Percentiles rank a stretch among this genome's conserved stretches.
Conservation (phyloP, 2,888 invertebrate species). For the Microctonus brassicae region DNA sequence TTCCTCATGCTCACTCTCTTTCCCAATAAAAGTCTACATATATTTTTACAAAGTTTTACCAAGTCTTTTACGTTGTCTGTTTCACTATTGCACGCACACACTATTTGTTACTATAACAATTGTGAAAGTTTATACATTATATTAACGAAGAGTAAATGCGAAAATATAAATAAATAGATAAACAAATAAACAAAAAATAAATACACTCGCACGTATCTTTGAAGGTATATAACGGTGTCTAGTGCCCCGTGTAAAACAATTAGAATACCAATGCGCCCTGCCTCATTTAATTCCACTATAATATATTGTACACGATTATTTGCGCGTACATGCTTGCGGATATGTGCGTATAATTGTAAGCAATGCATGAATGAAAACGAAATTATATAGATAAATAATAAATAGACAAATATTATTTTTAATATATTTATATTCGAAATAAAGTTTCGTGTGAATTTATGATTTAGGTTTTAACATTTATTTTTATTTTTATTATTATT, state of each 20-base stretch:
- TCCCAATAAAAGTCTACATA: background rate
- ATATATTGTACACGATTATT: constrained; percentile 10
- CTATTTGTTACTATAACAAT: no score
- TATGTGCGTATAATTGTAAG: background rate
- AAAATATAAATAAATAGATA: background rate
- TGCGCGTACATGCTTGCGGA: background rate
- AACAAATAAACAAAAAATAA: background rate
- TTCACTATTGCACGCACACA: constrained; percentile 1
- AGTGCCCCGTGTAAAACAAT: constrained; percentile 46
- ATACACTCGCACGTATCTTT: background rate
- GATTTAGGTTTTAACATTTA: no score
- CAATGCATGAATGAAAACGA: background rate
- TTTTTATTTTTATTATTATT: no score
- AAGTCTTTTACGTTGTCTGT: background rate
- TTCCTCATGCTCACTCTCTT: constrained; percentile 13
- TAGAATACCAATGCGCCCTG: constrained; percentile 41
- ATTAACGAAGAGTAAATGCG: constrained; percentile 15
- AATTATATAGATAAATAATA: background rate
- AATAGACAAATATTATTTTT: background rate
- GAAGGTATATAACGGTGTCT: constrained; percentile 34
- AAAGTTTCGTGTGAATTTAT: background rate
- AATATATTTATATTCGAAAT: no score
- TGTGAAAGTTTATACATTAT: no score
- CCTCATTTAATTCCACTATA: constrained; percentile 39
- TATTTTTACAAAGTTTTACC: background rate